Base-by-base conservation (phyloP, 2,113 vertebrate genomes). In the Scomber japonicus region DNA sequence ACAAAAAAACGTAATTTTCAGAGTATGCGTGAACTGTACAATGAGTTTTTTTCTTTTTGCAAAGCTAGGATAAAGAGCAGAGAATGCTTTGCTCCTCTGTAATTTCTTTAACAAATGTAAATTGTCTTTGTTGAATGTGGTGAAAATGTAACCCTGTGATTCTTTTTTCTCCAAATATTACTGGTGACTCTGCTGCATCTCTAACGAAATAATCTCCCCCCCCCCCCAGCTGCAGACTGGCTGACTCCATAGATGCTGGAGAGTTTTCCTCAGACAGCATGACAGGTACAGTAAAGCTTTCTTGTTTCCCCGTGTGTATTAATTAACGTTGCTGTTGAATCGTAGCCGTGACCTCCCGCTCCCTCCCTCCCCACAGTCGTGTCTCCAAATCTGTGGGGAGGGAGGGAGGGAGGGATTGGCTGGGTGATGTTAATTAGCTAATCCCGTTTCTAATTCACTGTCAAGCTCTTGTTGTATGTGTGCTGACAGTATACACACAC, bases 141-240 rank as follows among this genome's bases (percentile, higher is more conserved):
- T n/a, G 5, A 19, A 30, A 46, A 40, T 59, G 12, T 59, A 4
- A 56, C 11, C 16, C 59, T 0, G 8, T 45, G 14, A 35, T 50
- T 11, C 21, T 2, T 65, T 59, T 40, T 40, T 2, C 27, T 45
- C n/a, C 12, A 74, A 27, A 57, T 71, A 70, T 76, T 70, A 53
- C 21, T 68, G 8, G 35, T 35, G 13, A 65, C 16, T 53, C 4
- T 19, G 7, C 11, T 74, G 45, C 40, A 45, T 59, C n/a, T n/a
- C 56, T 92, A 79, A 90, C 65, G 40, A 24, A 54, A 81, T 82
- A 11, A 45, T 74, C 88, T 50, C 87, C 87, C 65, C 16, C 2
- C 88, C 3, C 87, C 65, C 16, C 2, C 88, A 95, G 93, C 90
- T 95, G 93, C 89, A 87, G 91, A 77, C 85, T 95, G 17, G 89